phyloP scores from a whole-genome alignment of 1,140 invertebrate species.

The Adelges cooleyi region DNA sequence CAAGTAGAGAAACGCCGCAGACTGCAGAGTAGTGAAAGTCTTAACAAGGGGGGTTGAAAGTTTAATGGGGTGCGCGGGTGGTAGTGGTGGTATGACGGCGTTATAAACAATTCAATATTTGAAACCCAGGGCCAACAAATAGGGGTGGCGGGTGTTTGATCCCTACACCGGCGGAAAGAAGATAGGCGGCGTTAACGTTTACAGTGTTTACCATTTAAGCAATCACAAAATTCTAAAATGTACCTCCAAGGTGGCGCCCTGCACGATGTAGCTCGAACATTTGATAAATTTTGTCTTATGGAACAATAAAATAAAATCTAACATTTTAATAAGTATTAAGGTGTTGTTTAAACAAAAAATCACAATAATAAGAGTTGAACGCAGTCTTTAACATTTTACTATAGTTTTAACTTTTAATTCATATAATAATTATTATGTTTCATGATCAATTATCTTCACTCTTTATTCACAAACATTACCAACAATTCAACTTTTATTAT shows the following conservation, averaged over 20 bases:
- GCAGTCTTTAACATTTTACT: background rate
- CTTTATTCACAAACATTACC: background rate
- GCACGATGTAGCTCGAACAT: background rate
- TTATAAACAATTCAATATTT: conserved; percentile 25
- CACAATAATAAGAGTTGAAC: background rate
- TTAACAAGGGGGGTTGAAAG: too few relatives aligned
- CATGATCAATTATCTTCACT: background rate
- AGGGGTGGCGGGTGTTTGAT: background rate
- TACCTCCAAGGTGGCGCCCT: too few relatives aligned
- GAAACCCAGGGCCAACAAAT: too few relatives aligned
- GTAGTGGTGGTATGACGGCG: background rate
- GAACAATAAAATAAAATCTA: background rate
- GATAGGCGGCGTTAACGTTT: background rate
- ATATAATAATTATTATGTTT: background rate
- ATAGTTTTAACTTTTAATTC: background rate
- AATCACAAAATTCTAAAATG: background rate
- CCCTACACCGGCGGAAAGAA: background rate
- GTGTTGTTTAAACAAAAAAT: background rate
- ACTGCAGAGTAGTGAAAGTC: too few relatives aligned
- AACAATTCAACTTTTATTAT: background rate
- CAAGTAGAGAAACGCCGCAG: background rate
- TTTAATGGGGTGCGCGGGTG: background rate
- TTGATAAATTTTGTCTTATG: background rate
- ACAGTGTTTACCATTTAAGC: background rate
- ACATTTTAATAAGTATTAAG: background rate